Evolutionary conservation across 2,888 invertebrate genomes (phyloP), one percentile per base, ranked within the genome.

Genomic region (Sphinx pinastri): DNA sequence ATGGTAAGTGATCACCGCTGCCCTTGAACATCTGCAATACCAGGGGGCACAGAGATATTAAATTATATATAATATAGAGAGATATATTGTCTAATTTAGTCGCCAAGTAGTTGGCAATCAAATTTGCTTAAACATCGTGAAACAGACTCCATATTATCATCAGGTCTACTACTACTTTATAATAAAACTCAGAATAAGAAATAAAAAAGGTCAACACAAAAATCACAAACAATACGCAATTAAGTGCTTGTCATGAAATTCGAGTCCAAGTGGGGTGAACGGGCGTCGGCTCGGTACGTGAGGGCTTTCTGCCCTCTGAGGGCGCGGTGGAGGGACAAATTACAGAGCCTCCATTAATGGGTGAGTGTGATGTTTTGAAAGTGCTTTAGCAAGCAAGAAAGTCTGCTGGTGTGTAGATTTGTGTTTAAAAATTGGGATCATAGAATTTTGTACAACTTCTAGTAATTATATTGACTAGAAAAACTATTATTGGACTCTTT

Each of bases 181-280:
- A 51, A 11, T 13, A 54, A n/a, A 54, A 16, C 5, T n/a, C n/a
- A 54, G 14, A 19, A 57, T 57, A 25, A 57, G 16, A 45, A n/a
- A 4, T 3, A n/a, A 16, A 49, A 63, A 63, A 63, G 19, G 19
- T 8, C 45, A 63, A 19, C 47, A 16, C 16, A 63, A 63, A 19
- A 49, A 47, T 49, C 12, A 55, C 19, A 55, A 55, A 63, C 19
- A 63, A 63, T 63, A 63, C 63, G 63, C 49, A 63, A 49, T 63
- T 63, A 49, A 63, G 16, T 13, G 19, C 12, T 12, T n/a, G 47
- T 47, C 19, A 16, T 57, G 57, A 31, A 57, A 31, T 60, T 12
- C 47, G 12, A 60, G 60, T 45, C n/a, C 19, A 19, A 55, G 55
- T 55, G 55, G 47, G 16, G 19, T 63, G 19, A 63, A 63, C n/a